Percentiles rank a stretch among this genome's conserved stretches.
Evolutionary conservation across 2,113 vertebrate genomes (phyloP).

Genomic region (Nannobrachium achirus): DNA sequence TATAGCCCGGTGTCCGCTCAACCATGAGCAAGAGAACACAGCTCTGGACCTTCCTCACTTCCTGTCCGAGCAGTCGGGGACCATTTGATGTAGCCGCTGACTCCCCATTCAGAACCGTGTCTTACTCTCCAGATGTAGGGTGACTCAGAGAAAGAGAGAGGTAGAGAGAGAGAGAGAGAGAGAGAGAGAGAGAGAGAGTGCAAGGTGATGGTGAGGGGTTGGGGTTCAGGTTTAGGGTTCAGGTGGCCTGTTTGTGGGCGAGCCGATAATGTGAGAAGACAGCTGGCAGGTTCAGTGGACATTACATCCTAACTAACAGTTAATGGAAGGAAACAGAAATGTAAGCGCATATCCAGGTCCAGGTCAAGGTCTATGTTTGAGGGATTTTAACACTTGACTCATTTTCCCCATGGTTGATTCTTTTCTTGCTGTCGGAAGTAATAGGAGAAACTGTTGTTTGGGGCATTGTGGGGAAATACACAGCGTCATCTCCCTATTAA

Average conservation of each 20-base stretch:
- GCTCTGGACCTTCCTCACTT: conserved; percentile 38
- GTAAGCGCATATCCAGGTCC: conserved; percentile 14
- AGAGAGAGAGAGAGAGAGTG: conserved; percentile 5
- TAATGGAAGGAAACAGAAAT: conserved; percentile 61
- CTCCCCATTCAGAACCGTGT: conserved; percentile 2
- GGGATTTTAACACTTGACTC: conserved; percentile 8
- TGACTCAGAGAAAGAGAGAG: conserved; percentile 56
- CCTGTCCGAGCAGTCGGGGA: conserved; percentile 20
- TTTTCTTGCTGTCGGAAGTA: background rate
- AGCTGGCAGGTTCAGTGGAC: conserved; percentile 73
- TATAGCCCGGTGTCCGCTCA: conserved; percentile 31
- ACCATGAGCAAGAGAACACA: conserved; percentile 47
- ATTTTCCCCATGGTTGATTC: background rate
- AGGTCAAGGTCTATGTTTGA: conserved; percentile 23
- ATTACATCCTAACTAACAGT: conserved; percentile 63
- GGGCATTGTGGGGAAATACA: background rate
- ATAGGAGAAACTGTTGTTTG: conserved; percentile 3
- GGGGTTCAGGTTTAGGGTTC: no score
- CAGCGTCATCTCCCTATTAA: no score
- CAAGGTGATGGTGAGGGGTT: no score
- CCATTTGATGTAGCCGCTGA: conserved; percentile 7
- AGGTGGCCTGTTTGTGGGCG: conserved; percentile 44
- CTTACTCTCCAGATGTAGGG: conserved; percentile 51
- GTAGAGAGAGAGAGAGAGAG: conserved; percentile 6
- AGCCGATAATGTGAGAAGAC: conserved; percentile 69